These are phyloP conservation scores for Drosophila parthenogenetica DNA, from an alignment of 2,888 invertebrate genomes.

Conservation along the genomic window DNA sequence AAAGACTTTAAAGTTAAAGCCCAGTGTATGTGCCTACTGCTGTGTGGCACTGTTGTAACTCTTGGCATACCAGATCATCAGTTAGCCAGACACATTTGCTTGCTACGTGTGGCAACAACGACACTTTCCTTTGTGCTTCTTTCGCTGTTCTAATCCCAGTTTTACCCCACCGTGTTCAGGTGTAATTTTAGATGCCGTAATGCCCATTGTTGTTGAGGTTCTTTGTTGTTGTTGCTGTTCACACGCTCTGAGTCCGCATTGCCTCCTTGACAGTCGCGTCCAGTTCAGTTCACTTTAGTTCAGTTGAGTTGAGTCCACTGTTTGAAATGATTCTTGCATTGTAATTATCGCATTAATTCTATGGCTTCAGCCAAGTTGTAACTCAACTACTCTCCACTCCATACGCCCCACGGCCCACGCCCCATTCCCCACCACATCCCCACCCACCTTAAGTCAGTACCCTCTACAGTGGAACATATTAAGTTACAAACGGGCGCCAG, in stretches of 20 bases:
- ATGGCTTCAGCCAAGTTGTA: slow-evolving; percentile 68
- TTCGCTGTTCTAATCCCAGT: slow-evolving; percentile 43
- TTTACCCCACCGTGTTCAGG: not conserved
- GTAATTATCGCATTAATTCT: slow-evolving; percentile 78
- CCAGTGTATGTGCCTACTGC: not conserved
- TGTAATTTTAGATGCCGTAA: slow-evolving; percentile 51
- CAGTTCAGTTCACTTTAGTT: not conserved
- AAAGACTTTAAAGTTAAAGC: not conserved
- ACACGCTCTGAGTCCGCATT: slow-evolving; percentile 49
- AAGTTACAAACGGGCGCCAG: slow-evolving; percentile 63
- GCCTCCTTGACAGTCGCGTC: slow-evolving; percentile 11
- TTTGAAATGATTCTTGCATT: slow-evolving; percentile 69
- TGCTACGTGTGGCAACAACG: slow-evolving; percentile 46
- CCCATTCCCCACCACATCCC: not conserved
- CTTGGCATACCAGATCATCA: slow-evolving; percentile 14
- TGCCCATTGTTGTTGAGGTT: slow-evolving; percentile 36
- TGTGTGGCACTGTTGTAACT: slow-evolving; percentile 12
- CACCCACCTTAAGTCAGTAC: not conserved
- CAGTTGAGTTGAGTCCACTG: slow-evolving; percentile 27
- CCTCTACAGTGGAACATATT: slow-evolving; percentile 37
- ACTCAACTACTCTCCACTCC: not conserved
- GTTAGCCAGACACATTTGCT: slow-evolving; percentile 24
- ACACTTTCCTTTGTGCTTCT: slow-evolving; percentile 38
- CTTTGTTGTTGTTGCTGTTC: slow-evolving; percentile 47
- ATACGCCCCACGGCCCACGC: not conserved